Evolutionary conservation across 1,140 invertebrate genomes (phyloP), one percentile per base, ranked within the genome.

Genomic region (Ericerus pela): DNA sequence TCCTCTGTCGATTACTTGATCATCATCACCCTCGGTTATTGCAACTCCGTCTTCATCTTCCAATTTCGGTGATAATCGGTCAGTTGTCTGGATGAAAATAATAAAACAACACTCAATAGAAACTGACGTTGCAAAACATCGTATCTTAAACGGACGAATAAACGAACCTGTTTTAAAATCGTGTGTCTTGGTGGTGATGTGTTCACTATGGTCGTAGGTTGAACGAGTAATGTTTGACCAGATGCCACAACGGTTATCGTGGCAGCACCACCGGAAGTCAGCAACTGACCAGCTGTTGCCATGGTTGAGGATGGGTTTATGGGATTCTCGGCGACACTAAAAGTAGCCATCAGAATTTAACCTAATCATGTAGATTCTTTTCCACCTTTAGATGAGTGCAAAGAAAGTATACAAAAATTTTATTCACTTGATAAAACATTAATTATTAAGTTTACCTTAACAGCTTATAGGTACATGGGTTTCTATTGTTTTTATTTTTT

Each of bases 261-360:
- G 10, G 41, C 41, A 22, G 41, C 26, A 24, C 41, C 41, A 47
- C 41, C 41, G 10, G 41, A 24, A 47, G 41, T 47, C 26, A 47
- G 16, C 41, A 47, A 24, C 41, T 47, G 41, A 4, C 41, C 41
- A 47, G 41, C 41, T 47, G 41, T 47, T 47, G 41, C 41, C 41
- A 47, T 47, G 20, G 41, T 47, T 24, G 41, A 24, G 10, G 41
- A 47, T 47, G 41, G 41, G 11, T 24, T 18, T 12, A 24, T 47
- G 41, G 41, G 22, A 22, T 47, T 47, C 26, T 47, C 41, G 16
- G 41, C 26, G 16, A 47, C 41, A 47, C 41, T 47, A 47, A 47
- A 47, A 18, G 41, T 47, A 22, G 41, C 41, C 41, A 47, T 47
- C 41, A 47, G 22, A 24, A 10, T 47, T 47, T 18, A 47, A 6